Conservation (phyloP, 1,140 invertebrate species). For the Marisa cornuarietis region DNA sequence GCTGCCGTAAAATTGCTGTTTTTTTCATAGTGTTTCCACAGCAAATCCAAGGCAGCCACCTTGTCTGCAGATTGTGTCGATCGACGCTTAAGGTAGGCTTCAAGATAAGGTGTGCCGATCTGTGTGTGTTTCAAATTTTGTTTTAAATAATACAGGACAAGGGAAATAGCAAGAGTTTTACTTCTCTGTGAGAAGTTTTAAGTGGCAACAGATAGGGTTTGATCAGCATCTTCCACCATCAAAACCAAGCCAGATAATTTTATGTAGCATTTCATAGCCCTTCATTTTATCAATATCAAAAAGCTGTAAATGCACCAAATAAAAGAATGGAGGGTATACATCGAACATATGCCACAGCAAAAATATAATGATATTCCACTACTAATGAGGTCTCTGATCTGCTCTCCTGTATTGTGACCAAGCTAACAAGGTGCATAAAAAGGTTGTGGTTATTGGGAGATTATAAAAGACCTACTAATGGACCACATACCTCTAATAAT, state of each 20-base stretch:
- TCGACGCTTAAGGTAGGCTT: constrained; percentile 79
- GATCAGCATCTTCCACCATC: no score
- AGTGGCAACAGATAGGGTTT: no score
- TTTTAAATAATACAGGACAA: neutral
- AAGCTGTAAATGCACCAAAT: no score
- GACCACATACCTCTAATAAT: constrained; percentile 75
- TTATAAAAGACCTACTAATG: neutral
- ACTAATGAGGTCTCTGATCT: no score
- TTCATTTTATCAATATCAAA: no score
- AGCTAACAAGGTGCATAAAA: neutral
- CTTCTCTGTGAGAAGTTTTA: no score
- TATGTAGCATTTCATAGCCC: no score
- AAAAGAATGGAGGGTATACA: no score
- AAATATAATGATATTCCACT: no score
- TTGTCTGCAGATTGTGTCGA: constrained; percentile 61
- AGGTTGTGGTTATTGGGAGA: neutral
- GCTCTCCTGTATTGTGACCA: no score
- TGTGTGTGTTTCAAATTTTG: constrained; percentile 35
- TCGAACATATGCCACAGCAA: no score
- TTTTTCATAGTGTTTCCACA: constrained; percentile 97
- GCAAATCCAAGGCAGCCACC: constrained; percentile 79
- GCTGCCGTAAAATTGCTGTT: constrained; percentile 90
- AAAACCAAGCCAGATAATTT: no score
- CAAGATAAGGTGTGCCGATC: constrained; percentile 79
- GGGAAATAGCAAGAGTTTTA: neutral